phyloP scores from a whole-genome alignment of 2,113 vertebrate genomes.

The Oceanodroma tethys region DNA sequence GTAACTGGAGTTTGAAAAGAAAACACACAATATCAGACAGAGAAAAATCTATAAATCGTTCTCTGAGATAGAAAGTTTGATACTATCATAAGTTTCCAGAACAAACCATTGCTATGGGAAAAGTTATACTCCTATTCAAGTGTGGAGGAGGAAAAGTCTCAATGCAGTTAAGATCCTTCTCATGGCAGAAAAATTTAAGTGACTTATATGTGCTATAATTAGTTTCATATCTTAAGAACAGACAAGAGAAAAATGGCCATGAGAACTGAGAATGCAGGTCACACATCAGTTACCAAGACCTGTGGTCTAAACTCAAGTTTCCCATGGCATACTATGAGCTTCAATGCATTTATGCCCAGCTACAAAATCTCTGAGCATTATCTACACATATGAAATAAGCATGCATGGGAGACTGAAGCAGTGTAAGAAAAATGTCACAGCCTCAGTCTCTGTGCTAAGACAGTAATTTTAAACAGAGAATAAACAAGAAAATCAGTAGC shows the following conservation, averaged over 20 bases:
- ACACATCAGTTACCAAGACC: neutral
- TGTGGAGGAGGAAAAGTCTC: neutral
- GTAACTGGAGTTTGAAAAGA: neutral
- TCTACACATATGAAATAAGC: neutral
- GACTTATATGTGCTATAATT: slow-evolving; percentile 5
- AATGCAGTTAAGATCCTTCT: slow-evolving; percentile 13
- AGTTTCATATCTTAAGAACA: slow-evolving; percentile 22
- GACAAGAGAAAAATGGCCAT: slow-evolving; percentile 6
- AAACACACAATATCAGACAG: neutral
- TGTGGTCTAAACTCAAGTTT: neutral
- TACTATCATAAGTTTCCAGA: neutral
- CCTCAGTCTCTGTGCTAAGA: neutral
- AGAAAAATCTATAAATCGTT: neutral
- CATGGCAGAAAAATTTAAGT: neutral
- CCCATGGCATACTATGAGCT: neutral
- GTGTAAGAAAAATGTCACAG: neutral
- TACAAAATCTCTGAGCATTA: neutral
- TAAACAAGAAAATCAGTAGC: neutral
- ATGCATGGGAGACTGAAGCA: neutral
- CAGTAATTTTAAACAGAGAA: neutral
- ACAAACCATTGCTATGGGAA: neutral
- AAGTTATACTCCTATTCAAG: neutral
- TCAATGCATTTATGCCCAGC: neutral
- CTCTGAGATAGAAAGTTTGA: neutral
- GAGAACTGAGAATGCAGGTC: slow-evolving; percentile 15